Percentiles rank a stretch among this genome's conserved stretches.
phyloP scores from a whole-genome alignment of 2,888 invertebrate species.

The Caenorhabditis panamensis region DNA sequence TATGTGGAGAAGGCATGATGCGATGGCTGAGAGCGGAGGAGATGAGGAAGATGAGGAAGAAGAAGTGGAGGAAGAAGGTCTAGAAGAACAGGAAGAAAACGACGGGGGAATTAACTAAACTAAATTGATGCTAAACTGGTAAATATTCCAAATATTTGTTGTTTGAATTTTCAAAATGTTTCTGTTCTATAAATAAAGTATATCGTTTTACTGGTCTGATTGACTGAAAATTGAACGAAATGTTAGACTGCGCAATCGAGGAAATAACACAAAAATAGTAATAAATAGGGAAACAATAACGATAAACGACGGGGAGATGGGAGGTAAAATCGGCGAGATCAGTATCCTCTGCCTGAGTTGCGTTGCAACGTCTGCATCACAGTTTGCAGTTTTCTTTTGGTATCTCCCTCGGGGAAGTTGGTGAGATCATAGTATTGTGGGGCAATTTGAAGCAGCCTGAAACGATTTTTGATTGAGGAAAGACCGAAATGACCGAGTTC shows the following conservation, averaged over 20 bases:
- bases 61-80: not conserved
- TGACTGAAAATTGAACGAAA: constrained; percentile 1
- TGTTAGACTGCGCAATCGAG: not conserved
- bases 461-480: constrained; percentile 8
- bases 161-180: too few species aligned
- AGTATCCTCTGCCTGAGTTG: constrained; percentile 55
- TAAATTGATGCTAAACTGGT: not conserved
- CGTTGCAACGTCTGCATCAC: constrained; percentile 55
- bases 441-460: constrained; percentile 92
- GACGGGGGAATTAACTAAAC: not conserved
- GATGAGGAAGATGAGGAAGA: constrained; percentile 11
- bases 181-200: not conserved
- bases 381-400: constrained; percentile 90
- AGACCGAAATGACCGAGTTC: not conserved
- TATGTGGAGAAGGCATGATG: not conserved
- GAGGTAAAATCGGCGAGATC: constrained; percentile 31
- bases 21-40: not conserved
- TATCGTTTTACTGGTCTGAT: not conserved
- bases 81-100: not conserved
- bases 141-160: too few species aligned
- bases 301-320: not conserved
- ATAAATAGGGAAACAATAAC: constrained; percentile 33
- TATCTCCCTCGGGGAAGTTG: constrained; percentile 98
- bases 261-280: not conserved
- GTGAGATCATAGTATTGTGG: constrained; percentile 98